Conservation (phyloP, 2,888 invertebrate species). For the Quadroppia sp. region DNA sequence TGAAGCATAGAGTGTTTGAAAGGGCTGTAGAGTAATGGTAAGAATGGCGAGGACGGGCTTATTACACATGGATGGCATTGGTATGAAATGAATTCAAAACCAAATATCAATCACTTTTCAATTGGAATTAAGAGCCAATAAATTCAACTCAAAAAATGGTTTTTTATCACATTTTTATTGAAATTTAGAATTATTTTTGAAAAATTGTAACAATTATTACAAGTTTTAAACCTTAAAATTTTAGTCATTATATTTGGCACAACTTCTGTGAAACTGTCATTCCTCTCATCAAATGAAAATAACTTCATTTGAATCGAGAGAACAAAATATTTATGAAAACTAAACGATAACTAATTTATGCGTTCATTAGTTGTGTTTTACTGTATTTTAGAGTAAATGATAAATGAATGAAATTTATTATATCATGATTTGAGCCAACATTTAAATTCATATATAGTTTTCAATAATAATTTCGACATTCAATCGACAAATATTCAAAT, state of each 20-base stretch:
- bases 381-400: neutral
- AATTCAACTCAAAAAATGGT: neutral
- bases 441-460: neutral
- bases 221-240: neutral
- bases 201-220: too few species aligned
- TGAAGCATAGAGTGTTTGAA: neutral
- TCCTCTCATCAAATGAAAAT: neutral
- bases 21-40: neutral
- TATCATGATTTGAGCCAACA: neutral
- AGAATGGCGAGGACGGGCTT: slow-evolving; percentile 3
- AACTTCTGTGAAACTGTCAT: neutral
- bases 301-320: too few species aligned
- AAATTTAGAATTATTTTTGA: too few species aligned
- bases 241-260: neutral
- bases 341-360: too few species aligned
- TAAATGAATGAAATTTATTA: neutral
- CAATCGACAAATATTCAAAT: neutral
- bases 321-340: too few species aligned
- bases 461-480: neutral
- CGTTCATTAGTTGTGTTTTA: too few species aligned
- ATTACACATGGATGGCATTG: slow-evolving; percentile 19
- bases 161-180: slow-evolving; percentile 3
- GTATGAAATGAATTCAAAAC: slow-evolving; percentile 24
- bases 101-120: slow-evolving; percentile 28
- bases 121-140: neutral